These are phyloP conservation scores for Florisuga fusca DNA, from an alignment of 2,797 vertebrate genomes.

Conservation along the genomic window DNA sequence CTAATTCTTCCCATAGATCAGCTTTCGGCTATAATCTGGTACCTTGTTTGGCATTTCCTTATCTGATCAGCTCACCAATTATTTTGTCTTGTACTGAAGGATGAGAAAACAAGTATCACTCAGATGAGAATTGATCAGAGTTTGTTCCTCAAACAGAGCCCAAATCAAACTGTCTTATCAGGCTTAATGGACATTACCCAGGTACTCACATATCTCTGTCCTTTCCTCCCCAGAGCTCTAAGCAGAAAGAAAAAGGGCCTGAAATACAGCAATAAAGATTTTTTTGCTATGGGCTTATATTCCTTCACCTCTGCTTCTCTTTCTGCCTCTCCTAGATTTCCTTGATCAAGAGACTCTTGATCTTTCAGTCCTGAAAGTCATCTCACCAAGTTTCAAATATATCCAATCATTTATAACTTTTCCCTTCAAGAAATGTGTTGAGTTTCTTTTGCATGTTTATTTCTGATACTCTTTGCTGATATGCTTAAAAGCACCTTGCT, in stretches of 20 bases:
- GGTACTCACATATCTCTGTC: not conserved
- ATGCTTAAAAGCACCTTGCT: not conserved
- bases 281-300: not conserved
- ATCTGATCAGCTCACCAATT: not conserved
- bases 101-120: not conserved
- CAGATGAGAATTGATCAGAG: not conserved
- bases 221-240: not conserved
- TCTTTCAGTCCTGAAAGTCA: constrained; percentile 17
- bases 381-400: constrained; percentile 12
- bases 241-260: not conserved
- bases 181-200: not conserved
- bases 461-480: not conserved
- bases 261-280: not conserved
- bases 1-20: not conserved
- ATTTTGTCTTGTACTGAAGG: not conserved
- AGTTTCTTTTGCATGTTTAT: constrained; percentile 25
- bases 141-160: not conserved
- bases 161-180: not conserved
- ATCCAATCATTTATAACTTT: not conserved
- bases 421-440: not conserved
- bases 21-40: not conserved
- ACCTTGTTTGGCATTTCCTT: not conserved
- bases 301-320: constrained; percentile 13
- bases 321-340: not conserved
- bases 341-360: constrained; percentile 54